Base-by-base conservation (phyloP, 2,113 vertebrate species). In the Neotragus pygmaeus region DNA sequence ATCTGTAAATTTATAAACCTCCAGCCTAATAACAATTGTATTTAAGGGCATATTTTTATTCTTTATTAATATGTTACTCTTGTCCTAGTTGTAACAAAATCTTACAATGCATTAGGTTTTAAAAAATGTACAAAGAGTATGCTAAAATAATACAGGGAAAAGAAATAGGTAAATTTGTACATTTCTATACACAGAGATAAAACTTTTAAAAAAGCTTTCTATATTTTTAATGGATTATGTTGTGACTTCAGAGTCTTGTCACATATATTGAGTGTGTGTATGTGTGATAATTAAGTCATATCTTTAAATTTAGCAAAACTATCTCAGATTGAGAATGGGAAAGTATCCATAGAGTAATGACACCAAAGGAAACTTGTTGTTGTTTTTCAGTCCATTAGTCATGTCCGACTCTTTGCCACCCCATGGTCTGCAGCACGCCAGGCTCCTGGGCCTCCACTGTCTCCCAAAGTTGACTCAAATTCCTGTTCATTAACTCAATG, bases 91-190 rank as follows among this genome's bases (percentile, higher is more conserved):
- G 25, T 88, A 85, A 80, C 77, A 77, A 96, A 55, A 91, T 82
- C 14, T 77, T 94, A 66, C 45, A 15, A 75, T 7, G 85, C 5
- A 66, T 9, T 78, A 60, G 17, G 30, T 60, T 88, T 90, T 95
- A 85, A 53, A 94, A 84, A 16, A 57, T 43, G 94, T 66, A 4
- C 36, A 95, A 96, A 90, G 85, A 90, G 58, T 70, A 91, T 30
- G 25, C 80, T 92, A 90, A 91, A 95, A 96, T 91, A 85, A 62
- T 70, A 62, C 30, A 25, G 84, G 53, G 58, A 94, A 87, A 84
- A 30, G n/a, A 70, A 55, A 86, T 55, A 62, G 4, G 3, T 66
- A 49, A 51, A 58, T 83, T 81, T 95, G 5, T 45, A 80, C 66
- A 88, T 92, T 62, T 95, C 57, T 81, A 14, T 77, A 45, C 25